These are phyloP conservation scores for Eumerus sabulonum DNA, from an alignment of 2,888 invertebrate species.

Conservation along the genomic window DNA sequence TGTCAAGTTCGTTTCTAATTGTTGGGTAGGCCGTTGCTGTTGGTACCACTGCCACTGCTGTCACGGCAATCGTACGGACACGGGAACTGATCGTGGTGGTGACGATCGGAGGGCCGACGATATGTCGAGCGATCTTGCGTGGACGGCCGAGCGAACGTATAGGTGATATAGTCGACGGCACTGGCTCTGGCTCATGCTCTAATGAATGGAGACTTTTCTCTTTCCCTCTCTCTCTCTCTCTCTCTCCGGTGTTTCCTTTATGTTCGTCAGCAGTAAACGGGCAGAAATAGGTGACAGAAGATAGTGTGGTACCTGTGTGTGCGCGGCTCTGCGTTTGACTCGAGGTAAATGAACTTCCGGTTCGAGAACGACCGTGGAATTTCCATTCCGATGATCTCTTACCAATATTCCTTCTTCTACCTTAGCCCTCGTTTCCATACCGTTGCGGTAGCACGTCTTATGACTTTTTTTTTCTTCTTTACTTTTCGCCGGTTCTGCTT, in stretches of 20 bases:
- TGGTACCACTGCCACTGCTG: slow-evolving; percentile 3
- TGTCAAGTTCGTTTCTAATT: slow-evolving; percentile 75
- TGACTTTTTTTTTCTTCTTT: slow-evolving; percentile 10
- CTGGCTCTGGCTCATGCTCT: slow-evolving; percentile 51
- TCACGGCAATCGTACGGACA: neutral
- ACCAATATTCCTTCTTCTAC: slow-evolving; percentile 36
- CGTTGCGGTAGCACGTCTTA: neutral
- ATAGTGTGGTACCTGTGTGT: slow-evolving; percentile 28
- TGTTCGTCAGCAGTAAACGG: slow-evolving; percentile 19
- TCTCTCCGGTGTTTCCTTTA: slow-evolving; percentile 17
- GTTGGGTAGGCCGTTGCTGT: slow-evolving; percentile 52
- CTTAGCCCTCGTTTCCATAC: slow-evolving; percentile 9
- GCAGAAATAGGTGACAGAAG: slow-evolving; percentile 35
- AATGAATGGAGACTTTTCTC: slow-evolving; percentile 60
- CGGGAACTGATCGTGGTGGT: neutral
- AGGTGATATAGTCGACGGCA: slow-evolving; percentile 6
- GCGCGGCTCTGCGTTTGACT: slow-evolving; percentile 41
- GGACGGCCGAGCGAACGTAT: slow-evolving; percentile 14
- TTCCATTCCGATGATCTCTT: slow-evolving; percentile 66
- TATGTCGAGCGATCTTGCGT: slow-evolving; percentile 47
- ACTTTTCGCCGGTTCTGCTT: slow-evolving; percentile 31
- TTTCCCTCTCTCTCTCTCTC: neutral
- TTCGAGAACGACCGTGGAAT: slow-evolving; percentile 60
- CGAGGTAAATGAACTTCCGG: slow-evolving; percentile 68
- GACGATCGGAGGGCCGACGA: slow-evolving; percentile 26